These are phyloP conservation scores for Apamea sordens DNA, from an alignment of 2,888 invertebrate species.

Conservation along the genomic window DNA sequence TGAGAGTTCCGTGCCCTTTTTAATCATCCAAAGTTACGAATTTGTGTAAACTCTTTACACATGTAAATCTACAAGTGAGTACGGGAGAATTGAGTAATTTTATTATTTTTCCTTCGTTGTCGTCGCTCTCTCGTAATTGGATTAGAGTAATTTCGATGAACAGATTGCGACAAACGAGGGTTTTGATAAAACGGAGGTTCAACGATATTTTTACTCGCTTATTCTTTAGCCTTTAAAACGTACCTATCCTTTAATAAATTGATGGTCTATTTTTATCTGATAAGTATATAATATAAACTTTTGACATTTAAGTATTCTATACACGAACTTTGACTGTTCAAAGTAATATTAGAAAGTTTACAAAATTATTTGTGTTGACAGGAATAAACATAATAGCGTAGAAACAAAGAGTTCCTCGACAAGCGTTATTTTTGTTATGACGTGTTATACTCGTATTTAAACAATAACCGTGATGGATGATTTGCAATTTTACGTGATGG, in stretches of 20 bases:
- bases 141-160: slow-evolving; percentile 78
- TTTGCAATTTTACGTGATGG: slow-evolving; percentile 5
- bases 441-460: slow-evolving; percentile 4
- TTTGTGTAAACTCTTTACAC: slow-evolving; percentile 59
- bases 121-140: slow-evolving; percentile 72
- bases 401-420: slow-evolving; percentile 7
- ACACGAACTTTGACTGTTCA: no score
- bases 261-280: no score
- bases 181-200: slow-evolving; percentile 67
- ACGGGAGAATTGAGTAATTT: slow-evolving; percentile 67
- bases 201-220: slow-evolving; percentile 46
- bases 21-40: slow-evolving; percentile 60
- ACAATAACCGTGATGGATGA: slow-evolving; percentile 31
- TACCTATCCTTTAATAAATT: not conserved
- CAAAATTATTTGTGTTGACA: not conserved
- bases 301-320: not conserved
- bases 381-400: not conserved
- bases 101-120: slow-evolving; percentile 68
- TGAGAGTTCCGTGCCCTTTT: slow-evolving; percentile 45
- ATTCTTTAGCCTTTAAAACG: not conserved
- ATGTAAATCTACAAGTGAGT: slow-evolving; percentile 61
- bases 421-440: slow-evolving; percentile 16
- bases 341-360: not conserved
- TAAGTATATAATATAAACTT: not conserved
- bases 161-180: slow-evolving; percentile 76